Conservation (phyloP, 2,797 vertebrate species). For the Parauchenoglanis punctatus region DNA sequence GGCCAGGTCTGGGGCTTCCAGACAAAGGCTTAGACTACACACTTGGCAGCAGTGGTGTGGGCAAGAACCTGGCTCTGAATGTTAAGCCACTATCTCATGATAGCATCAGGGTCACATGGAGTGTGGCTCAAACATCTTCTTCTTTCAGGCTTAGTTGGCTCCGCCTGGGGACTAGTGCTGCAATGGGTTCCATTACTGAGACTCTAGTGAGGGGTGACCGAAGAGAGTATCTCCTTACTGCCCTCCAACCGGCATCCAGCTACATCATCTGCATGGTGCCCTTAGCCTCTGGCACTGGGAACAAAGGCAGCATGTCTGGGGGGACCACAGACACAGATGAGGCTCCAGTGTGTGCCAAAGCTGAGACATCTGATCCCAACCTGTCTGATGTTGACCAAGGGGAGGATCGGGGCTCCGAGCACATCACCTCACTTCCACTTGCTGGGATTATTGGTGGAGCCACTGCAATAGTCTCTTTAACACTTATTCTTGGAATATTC, state of each 20-base stretch:
- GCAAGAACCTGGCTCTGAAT: constrained; percentile 85
- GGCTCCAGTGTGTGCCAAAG: constrained; percentile 88
- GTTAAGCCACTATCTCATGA: constrained; percentile 88
- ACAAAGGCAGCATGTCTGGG: constrained; percentile 63
- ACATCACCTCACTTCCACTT: constrained; percentile 79
- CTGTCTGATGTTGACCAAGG: constrained; percentile 75
- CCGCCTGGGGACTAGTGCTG: constrained; percentile 82
- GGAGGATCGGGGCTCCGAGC: constrained; percentile 69
- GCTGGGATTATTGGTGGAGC: constrained; percentile 89
- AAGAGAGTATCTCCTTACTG: constrained; percentile 87
- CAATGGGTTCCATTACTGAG: constrained; percentile 91
- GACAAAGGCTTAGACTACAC: constrained; percentile 87
- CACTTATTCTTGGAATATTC: constrained; percentile 84
- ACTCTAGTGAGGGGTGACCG: constrained; percentile 89
- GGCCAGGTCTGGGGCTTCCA: constrained; percentile 82
- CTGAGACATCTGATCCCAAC: constrained; percentile 81
- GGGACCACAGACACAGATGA: constrained; percentile 80
- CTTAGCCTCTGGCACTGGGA: constrained; percentile 76
- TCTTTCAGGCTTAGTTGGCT: constrained; percentile 92
- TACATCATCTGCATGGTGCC: constrained; percentile 94
- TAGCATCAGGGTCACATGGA: constrained; percentile 90
- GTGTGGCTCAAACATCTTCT: constrained; percentile 81
- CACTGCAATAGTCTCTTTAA: constrained; percentile 84
- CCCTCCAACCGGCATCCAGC: constrained; percentile 86
- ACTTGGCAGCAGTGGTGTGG: constrained; percentile 80